Evolutionary conservation across 1,140 invertebrate species (phyloP).

Genomic region (Meloidogyne exigua): DNA sequence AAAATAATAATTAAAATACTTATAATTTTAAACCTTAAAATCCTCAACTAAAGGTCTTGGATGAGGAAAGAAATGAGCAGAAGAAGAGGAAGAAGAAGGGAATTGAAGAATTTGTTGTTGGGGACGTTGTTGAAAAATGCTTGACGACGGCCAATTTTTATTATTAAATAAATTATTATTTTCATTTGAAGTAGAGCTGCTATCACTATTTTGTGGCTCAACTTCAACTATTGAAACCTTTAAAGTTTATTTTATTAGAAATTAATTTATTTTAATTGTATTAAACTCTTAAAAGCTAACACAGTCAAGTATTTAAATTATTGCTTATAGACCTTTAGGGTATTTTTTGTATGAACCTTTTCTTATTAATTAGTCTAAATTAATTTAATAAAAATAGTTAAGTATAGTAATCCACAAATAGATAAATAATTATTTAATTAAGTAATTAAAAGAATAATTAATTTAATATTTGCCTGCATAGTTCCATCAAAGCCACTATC

Average conservation of each 20-base stretch:
- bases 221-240: slow-evolving; percentile 39
- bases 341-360: too few relatives aligned
- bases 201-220: slow-evolving; percentile 41
- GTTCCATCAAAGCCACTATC: slow-evolving; percentile 60
- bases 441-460: too few relatives aligned
- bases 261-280: too few relatives aligned
- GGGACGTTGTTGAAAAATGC: background rate
- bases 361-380: too few relatives aligned
- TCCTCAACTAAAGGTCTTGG: slow-evolving; percentile 25
- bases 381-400: too few relatives aligned
- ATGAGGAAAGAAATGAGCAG: slow-evolving; percentile 24
- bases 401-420: too few relatives aligned
- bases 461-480: slow-evolving; percentile 44
- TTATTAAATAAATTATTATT: slow-evolving; percentile 5
- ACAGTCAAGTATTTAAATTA: too few relatives aligned
- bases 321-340: too few relatives aligned
- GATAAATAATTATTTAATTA: too few relatives aligned
- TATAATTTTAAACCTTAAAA: slow-evolving; percentile 23
- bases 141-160: background rate
- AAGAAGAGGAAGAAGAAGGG: slow-evolving; percentile 17
- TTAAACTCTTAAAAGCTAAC: too few relatives aligned
- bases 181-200: background rate
- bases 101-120: slow-evolving; percentile 16
- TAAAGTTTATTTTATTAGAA: too few relatives aligned
- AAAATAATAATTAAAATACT: background rate